phyloP scores from a whole-genome alignment of 2,797 vertebrate genomes.

The Esox lucius region DNA sequence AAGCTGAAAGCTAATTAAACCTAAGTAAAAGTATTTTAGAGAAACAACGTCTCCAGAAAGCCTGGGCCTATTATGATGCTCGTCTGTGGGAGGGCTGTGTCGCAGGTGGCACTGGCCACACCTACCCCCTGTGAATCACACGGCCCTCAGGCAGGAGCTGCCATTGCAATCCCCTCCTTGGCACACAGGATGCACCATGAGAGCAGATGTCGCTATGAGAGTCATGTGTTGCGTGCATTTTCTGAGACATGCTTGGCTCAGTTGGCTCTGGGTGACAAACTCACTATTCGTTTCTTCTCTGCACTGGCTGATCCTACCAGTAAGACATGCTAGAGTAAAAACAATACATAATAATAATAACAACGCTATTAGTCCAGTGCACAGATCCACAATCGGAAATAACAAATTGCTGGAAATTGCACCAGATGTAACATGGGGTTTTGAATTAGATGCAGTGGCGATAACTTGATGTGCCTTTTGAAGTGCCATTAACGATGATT shows the following conservation, averaged over 20 bases:
- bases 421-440: conserved; percentile 16
- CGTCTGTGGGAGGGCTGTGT: neutral
- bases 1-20: neutral
- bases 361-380: neutral
- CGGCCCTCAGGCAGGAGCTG: neutral
- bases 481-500: conserved; percentile 29
- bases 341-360: neutral
- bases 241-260: neutral
- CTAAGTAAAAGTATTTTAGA: neutral
- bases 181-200: neutral
- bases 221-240: neutral
- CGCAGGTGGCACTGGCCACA: neutral
- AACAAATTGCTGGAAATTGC: conserved; percentile 21
- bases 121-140: neutral
- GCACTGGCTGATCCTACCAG: neutral
- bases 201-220: neutral
- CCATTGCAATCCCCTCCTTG: neutral
- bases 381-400: conserved; percentile 21
- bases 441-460: conserved; percentile 23
- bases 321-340: neutral
- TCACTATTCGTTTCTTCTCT: neutral
- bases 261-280: neutral
- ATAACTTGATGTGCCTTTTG: conserved; percentile 23
- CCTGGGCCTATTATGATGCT: neutral
- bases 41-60: neutral